These are phyloP conservation scores for Cyprinodon variegatus DNA, from an alignment of 2,113 vertebrate species.

Conservation along the genomic window DNA sequence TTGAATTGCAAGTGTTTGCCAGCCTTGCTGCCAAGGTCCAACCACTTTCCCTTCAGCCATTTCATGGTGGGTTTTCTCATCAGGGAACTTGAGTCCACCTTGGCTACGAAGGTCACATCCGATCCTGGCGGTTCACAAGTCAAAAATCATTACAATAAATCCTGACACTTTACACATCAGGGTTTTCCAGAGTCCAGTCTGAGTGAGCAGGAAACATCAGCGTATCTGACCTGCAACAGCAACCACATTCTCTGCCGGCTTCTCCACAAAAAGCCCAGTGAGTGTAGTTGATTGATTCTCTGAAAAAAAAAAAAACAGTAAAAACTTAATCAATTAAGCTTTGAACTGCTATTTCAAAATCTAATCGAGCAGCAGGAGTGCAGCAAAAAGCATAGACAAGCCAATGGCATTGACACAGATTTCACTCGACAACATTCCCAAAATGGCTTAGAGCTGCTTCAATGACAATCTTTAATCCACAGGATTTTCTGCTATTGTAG, in stretches of 20 bases:
- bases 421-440: neutral
- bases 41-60: conserved; percentile 94
- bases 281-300: conserved; percentile 68
- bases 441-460: neutral
- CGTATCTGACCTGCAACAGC: conserved; percentile 73
- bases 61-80: conserved; percentile 81
- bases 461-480: neutral
- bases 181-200: neutral
- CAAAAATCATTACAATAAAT: conserved; percentile 22
- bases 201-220: neutral
- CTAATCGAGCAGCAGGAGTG: neutral
- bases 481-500: neutral
- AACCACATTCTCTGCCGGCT: conserved; percentile 58
- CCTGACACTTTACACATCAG: neutral
- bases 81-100: conserved; percentile 82
- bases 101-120: conserved; percentile 73
- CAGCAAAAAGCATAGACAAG: neutral
- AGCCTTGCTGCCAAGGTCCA: conserved; percentile 88
- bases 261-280: conserved; percentile 81
- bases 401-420: neutral
- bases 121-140: conserved; percentile 67
- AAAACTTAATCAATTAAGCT: neutral
- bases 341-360: neutral
- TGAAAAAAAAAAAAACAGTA: conserved; percentile 27
- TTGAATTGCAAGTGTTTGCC: conserved; percentile 87